These are phyloP conservation scores for Alloplasta piceator DNA, from an alignment of 2,888 invertebrate species.

Conservation along the genomic window DNA sequence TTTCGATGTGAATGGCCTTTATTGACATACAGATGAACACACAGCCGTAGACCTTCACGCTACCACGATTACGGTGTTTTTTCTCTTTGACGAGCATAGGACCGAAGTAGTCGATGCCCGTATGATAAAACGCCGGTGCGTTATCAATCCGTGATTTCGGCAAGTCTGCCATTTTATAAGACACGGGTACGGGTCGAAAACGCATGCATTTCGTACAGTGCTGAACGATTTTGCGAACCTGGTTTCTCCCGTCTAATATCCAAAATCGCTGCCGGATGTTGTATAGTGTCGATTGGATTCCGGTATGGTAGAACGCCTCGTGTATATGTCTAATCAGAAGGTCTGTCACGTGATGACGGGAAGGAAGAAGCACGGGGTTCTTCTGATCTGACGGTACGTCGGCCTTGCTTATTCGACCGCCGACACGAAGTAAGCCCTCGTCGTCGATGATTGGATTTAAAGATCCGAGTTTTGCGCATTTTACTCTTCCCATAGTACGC, in stretches of 20 bases:
- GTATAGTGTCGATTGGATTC: conserved; percentile 50
- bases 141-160: conserved; percentile 41
- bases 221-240: conserved; percentile 45
- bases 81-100: conserved; percentile 47
- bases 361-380: conserved; percentile 53
- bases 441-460: conserved; percentile 58
- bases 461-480: conserved; percentile 50
- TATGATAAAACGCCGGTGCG: conserved; percentile 48
- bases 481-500: conserved; percentile 12
- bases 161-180: conserved; percentile 51
- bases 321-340: conserved; percentile 52
- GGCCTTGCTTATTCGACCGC: conserved; percentile 49
- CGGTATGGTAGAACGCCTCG: conserved; percentile 41
- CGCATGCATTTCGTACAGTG: conserved; percentile 37
- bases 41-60: conserved; percentile 48
- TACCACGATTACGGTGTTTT: no score
- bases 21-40: conserved; percentile 62
- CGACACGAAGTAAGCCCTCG: conserved; percentile 52
- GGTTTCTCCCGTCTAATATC: conserved; percentile 49
- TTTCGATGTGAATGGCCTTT: conserved; percentile 60
- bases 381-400: conserved; percentile 38
- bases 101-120: conserved; percentile 59
- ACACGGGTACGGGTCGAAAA: conserved; percentile 34
- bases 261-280: conserved; percentile 45
- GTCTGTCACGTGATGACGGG: conserved; percentile 54